Conservation (phyloP, 1,140 invertebrate genomes). For the Drosophila burlai region DNA sequence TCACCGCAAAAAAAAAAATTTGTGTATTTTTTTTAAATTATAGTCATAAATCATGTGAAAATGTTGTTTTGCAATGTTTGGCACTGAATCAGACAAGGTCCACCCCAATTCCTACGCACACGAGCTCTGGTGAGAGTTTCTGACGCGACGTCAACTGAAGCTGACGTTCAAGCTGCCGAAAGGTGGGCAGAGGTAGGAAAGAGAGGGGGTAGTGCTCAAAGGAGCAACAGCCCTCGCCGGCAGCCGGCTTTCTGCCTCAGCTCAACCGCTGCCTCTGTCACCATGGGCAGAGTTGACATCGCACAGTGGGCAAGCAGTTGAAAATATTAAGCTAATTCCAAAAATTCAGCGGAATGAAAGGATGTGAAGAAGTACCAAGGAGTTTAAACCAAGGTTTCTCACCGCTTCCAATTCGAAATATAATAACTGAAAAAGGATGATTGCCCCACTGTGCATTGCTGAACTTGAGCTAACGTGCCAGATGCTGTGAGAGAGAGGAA, state of each 20-base stretch:
- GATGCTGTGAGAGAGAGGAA: slow-evolving; percentile 41
- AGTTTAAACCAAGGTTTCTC: background rate
- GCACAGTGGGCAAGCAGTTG: slow-evolving; percentile 11
- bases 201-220: slow-evolving; percentile 28
- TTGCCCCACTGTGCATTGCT: slow-evolving; percentile 27
- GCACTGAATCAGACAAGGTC: slow-evolving; percentile 1
- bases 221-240: slow-evolving; percentile 72
- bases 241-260: slow-evolving; percentile 47
- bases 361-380: background rate
- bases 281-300: slow-evolving; percentile 2
- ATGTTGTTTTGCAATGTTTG: background rate
- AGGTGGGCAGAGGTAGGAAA: slow-evolving; percentile 34
- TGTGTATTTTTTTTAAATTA: background rate
- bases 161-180: slow-evolving; percentile 36
- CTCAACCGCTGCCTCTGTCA: slow-evolving; percentile 14
- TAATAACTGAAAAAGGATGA: background rate
- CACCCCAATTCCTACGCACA: slow-evolving; percentile 40
- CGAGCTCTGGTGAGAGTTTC: slow-evolving; percentile 38
- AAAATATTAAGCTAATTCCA: too few relatives aligned
- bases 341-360: background rate
- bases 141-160: slow-evolving; percentile 43
- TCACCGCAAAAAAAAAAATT: too few relatives aligned
- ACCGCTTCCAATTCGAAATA: background rate
- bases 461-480: slow-evolving; percentile 55
- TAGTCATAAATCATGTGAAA: background rate